Conservation (phyloP, 2,797 vertebrate genomes). For the Mionectes olivaceus region DNA sequence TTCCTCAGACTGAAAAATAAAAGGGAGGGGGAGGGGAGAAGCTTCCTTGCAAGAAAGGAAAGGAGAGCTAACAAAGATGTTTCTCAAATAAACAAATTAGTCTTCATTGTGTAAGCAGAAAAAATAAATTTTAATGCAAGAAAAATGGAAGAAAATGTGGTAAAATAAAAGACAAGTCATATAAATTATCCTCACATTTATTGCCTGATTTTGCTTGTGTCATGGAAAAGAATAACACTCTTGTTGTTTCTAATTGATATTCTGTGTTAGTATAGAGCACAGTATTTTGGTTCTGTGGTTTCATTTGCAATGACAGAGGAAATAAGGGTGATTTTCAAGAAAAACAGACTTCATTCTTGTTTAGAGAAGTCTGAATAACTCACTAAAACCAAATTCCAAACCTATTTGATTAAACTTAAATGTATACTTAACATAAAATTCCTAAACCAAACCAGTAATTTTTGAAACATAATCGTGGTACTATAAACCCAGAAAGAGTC, state of each 20-base stretch:
- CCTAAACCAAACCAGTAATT: neutral
- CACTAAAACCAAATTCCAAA: neutral
- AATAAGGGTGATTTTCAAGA: slow-evolving; percentile 6
- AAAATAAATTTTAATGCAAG: neutral
- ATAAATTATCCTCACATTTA: slow-evolving; percentile 1
- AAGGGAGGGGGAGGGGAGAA: neutral
- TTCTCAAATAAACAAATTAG: neutral
- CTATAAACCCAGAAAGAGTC: neutral
- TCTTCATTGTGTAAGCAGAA: neutral
- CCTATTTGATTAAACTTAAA: neutral
- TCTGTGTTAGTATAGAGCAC: slow-evolving; percentile 5
- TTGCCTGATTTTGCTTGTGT: slow-evolving; percentile 22
- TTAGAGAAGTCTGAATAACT: neutral
- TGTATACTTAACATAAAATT: neutral
- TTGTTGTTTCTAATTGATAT: slow-evolving; percentile 41
- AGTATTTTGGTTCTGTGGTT: neutral
- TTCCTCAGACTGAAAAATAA: neutral
- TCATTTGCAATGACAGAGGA: neutral
- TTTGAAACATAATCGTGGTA: neutral
- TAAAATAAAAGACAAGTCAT: neutral
- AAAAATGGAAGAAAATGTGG: neutral
- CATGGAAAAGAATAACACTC: slow-evolving; percentile 5
- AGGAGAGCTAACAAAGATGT: neutral
- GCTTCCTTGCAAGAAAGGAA: neutral
- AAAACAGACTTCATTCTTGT: neutral